Evolutionary conservation across 2,113 vertebrate species (phyloP).

Genomic region (Mirounga angustirostris): DNA sequence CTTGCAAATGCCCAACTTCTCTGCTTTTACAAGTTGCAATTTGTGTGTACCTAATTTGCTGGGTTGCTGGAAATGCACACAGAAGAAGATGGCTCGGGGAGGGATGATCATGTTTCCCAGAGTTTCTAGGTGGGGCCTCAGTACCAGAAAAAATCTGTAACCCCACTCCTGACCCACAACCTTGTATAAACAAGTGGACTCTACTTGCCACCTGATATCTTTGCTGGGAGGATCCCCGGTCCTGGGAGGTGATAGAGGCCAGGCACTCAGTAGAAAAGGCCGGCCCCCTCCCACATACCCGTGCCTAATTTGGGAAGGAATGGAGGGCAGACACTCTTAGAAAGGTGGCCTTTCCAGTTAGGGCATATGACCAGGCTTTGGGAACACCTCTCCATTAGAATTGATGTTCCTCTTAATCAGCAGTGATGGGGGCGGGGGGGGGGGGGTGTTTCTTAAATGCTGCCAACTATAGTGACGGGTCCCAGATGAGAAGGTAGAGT

Average conservation of each 20-base stretch:
- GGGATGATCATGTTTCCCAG: background rate
- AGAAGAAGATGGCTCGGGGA: background rate
- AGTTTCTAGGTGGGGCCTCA: background rate
- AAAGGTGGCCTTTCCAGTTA: background rate
- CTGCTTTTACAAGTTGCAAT: too few relatives aligned
- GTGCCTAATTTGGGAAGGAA: background rate
- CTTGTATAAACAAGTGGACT: accelerated
- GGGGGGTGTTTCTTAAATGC: background rate
- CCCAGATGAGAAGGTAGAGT: background rate
- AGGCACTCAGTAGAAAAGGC: background rate
- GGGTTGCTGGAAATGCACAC: background rate
- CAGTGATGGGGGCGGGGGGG: background rate
- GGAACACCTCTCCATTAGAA: background rate
- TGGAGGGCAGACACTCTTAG: background rate
- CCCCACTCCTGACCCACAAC: accelerated
- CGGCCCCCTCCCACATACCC: accelerated
- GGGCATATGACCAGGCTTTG: background rate
- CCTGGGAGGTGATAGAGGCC: accelerated
- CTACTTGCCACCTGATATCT: background rate
- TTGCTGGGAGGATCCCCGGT: background rate
- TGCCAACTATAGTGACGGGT: background rate
- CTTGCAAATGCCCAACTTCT: background rate
- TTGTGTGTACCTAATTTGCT: background rate
- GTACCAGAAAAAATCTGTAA: background rate
- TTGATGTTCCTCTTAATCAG: constrained; percentile 3